phyloP scores from a whole-genome alignment of 2,888 invertebrate genomes.

The Notocelia uddmanniana region DNA sequence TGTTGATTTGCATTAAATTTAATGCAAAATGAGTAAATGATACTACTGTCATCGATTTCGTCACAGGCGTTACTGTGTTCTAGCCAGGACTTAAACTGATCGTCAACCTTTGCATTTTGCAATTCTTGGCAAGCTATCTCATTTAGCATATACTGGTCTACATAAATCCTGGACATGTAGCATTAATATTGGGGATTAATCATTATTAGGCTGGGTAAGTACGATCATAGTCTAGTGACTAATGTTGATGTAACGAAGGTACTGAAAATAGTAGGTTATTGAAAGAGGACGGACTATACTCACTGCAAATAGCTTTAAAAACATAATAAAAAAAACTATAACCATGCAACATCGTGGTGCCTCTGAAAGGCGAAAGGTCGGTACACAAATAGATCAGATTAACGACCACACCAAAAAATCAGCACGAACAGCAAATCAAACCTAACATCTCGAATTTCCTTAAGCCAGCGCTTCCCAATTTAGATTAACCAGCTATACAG shows the following conservation, averaged over 20 bases:
- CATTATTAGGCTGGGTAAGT: conserved; percentile 15
- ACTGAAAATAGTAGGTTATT: background rate
- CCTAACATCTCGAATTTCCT: conserved; percentile 66
- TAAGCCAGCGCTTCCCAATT: conserved; percentile 70
- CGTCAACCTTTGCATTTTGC: conserved; percentile 23
- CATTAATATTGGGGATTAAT: conserved; percentile 32
- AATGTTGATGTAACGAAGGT: conserved; percentile 1
- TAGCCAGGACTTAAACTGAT: conserved; percentile 29
- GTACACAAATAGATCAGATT: conserved; percentile 43
- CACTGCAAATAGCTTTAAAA: background rate
- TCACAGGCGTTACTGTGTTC: conserved; percentile 20
- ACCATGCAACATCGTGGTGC: conserved; percentile 9
- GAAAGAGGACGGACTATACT: background rate
- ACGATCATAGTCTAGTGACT: background rate
- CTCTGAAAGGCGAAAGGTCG: conserved; percentile 30
- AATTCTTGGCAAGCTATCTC: conserved; percentile 40
- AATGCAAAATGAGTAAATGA: conserved; percentile 14
- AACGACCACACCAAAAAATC: conserved; percentile 20
- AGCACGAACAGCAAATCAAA: conserved; percentile 14
- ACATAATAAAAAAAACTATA: background rate
- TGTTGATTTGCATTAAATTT: background rate
- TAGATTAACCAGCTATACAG: conserved; percentile 75
- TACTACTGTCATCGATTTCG: conserved; percentile 22
- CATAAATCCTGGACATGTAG: conserved; percentile 30
- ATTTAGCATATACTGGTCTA: conserved; percentile 4